phyloP scores from a whole-genome alignment of 53 echinoderm and acorn worm species.

The Echinarachnius parma region DNA sequence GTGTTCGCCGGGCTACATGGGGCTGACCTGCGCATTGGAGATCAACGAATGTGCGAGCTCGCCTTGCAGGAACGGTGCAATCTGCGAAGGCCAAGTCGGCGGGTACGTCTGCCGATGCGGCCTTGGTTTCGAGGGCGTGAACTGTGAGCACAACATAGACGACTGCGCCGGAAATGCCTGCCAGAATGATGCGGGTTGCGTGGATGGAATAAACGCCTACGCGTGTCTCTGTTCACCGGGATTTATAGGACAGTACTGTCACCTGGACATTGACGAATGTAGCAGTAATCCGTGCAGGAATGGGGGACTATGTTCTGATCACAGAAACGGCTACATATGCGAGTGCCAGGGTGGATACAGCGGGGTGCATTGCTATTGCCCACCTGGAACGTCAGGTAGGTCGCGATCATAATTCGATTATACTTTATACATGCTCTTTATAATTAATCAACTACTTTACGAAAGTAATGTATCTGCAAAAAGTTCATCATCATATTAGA shows the following conservation, averaged over 20 bases:
- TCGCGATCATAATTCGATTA: too few species aligned
- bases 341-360: constrained; percentile 29
- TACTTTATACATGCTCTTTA: too few species aligned
- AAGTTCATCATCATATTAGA: too few species aligned
- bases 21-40: neutral
- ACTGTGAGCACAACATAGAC: constrained; percentile 40
- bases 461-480: too few species aligned
- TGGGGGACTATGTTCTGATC: constrained; percentile 24
- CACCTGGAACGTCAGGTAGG: constrained; percentile 29
- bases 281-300: constrained; percentile 37
- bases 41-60: neutral
- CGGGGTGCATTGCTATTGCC: constrained; percentile 43
- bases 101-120: neutral
- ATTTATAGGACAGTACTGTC: constrained; percentile 41
- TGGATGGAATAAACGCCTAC: constrained; percentile 40
- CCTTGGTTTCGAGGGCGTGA: constrained; percentile 23
- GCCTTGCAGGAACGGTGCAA: neutral
- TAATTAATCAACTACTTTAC: too few species aligned
- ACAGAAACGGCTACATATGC: constrained; percentile 30
- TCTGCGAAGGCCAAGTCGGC: neutral
- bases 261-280: constrained; percentile 40
- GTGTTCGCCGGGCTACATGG: neutral
- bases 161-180: constrained; percentile 37
- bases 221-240: constrained; percentile 29
- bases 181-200: constrained; percentile 38